phyloP scores from a whole-genome alignment of 2,888 invertebrate genomes.

The Anorthoa munda region DNA sequence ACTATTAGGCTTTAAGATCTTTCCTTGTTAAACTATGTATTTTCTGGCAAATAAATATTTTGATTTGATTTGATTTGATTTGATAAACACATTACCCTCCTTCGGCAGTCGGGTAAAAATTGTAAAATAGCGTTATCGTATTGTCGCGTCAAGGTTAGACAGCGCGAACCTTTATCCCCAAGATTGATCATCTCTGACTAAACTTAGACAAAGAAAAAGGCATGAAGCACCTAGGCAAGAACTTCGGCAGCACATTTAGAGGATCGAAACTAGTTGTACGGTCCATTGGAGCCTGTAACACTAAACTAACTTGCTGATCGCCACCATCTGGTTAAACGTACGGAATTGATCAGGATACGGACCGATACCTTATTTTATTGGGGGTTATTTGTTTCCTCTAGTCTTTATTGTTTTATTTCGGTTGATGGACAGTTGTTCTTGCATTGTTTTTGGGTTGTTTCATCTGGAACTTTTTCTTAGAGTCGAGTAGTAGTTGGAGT shows the following conservation, averaged over 20 bases:
- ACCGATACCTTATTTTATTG: conserved; percentile 25
- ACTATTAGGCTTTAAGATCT: too few relatives aligned
- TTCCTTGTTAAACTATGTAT: too few relatives aligned
- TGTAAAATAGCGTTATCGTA: too few relatives aligned
- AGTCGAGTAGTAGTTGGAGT: too few relatives aligned
- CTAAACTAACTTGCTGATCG: conserved; percentile 42
- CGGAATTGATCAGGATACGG: conserved; percentile 23
- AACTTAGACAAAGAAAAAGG: conserved; percentile 24
- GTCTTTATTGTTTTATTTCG: conserved; percentile 30
- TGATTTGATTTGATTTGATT: too few relatives aligned
- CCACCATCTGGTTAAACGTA: conserved; percentile 20
- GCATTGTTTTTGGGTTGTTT: background rate
- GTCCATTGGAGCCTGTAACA: conserved; percentile 23
- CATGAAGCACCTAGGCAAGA: conserved; percentile 30
- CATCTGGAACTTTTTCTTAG: too few relatives aligned
- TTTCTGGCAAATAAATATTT: too few relatives aligned
- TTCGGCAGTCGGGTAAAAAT: too few relatives aligned
- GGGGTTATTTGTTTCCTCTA: background rate
- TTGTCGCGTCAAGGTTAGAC: too few relatives aligned
- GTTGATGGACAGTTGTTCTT: background rate
- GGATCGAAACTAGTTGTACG: conserved; percentile 42
- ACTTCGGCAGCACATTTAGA: conserved; percentile 42
- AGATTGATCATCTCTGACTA: conserved; percentile 21
- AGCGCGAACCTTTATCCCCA: background rate
- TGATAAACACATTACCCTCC: too few relatives aligned